Evolutionary conservation across 2,113 vertebrate genomes (phyloP).

Genomic region (Xiphophorus couchianus): DNA sequence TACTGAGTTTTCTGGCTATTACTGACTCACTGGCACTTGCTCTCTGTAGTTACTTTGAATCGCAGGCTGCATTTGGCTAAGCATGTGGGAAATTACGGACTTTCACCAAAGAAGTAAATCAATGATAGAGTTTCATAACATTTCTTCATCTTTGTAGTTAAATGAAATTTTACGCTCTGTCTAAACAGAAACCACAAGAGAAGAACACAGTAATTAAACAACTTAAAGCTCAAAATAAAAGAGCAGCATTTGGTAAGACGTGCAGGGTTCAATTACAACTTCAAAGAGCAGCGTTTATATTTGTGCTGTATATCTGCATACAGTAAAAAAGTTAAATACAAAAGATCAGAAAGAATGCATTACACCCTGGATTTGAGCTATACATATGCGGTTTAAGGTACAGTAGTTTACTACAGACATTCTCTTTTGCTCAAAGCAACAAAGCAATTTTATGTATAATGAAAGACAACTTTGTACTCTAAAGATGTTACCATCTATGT

Average conservation of each 20-base stretch:
- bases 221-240: neutral
- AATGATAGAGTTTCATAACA: neutral
- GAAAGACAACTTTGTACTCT: neutral
- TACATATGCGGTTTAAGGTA: neutral
- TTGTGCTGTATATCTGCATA: neutral
- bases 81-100: neutral
- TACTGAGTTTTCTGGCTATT: neutral
- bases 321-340: neutral
- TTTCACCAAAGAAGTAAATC: neutral
- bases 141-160: neutral
- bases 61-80: neutral
- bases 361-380: neutral
- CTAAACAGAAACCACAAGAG: conserved; percentile 6
- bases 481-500: neutral
- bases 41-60: conserved; percentile 14
- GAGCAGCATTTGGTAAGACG: neutral
- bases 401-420: neutral
- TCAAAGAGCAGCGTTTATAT: neutral
- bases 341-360: neutral
- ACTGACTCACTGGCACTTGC: neutral
- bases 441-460: neutral
- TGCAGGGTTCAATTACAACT: neutral
- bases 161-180: conserved; percentile 12
- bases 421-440: neutral
- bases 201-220: neutral